Base-by-base conservation (phyloP, 2,797 vertebrate species). In the Hyperoplus lanceolatus region DNA sequence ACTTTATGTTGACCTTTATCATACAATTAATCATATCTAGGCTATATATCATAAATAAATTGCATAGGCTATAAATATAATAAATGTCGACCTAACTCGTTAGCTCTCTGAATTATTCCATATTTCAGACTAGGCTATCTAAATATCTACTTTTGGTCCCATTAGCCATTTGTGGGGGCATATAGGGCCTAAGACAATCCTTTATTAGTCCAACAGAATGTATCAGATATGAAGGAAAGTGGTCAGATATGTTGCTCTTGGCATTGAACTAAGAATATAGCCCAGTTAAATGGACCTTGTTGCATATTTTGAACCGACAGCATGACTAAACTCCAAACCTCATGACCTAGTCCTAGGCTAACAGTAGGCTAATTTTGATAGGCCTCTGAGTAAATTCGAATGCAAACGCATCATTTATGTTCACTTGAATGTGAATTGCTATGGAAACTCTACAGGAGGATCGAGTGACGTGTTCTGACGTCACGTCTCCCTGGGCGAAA, bases 401-500 rank as follows among this genome's bases (percentile, higher is more conserved):
- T 62, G 45, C 21, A 48, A 48, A 36, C 9, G 6, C 21, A 8
- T 15, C 36, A 4, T 41, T 64, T 50, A 39, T 11, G 41, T 39
- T 4, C 8, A 39, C 13, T 9, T 48, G 15, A 48, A n/a, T n/a
- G 39, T 9, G n/a, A 0, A n/a, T 18, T 51, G 16, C 67, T 70
- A 49, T 4, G 9, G 8, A 43, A 77, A 46, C 55, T 49, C 59
- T 13, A 48, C 63, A 4, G 18, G 57, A 6, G 3, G 18, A 3
- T 36, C 4, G 36, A 10, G 77, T 75, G 70, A 69, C 73, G 80
- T 54, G 3, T 0, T 6, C 21, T 67, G 67, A 84, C 85, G 84
- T 89, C 84, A 88, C 5, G 70, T 46, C 64, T 59, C 42, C 6
- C 53, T 21, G 46, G 15, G 16, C 9, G 90, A 84, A 90, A 93